Evolutionary conservation across 1,140 invertebrate genomes (phyloP).

Genomic region (Drosophila biarmipes): DNA sequence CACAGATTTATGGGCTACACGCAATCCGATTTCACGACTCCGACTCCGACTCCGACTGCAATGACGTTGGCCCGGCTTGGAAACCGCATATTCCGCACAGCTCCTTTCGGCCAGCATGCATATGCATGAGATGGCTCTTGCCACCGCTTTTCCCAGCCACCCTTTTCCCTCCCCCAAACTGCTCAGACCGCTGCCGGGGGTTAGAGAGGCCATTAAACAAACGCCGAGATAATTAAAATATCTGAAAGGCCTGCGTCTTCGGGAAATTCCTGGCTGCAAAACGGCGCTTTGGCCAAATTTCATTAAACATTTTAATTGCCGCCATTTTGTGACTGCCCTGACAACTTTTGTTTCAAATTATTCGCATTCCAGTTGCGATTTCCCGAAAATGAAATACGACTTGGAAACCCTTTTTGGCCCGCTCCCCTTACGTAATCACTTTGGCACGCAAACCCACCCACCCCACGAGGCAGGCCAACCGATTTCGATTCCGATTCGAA

Average conservation of each 20-base stretch:
- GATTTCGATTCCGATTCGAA: conserved; percentile 31
- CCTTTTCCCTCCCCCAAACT: background rate
- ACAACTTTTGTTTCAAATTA: conserved; percentile 65
- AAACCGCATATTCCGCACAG: conserved; percentile 48
- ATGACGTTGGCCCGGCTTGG: conserved; percentile 15
- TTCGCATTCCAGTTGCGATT: conserved; percentile 76
- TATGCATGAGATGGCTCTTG: conserved; percentile 45
- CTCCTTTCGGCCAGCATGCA: conserved; percentile 14
- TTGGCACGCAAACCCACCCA: conserved; percentile 60
- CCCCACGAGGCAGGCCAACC: conserved; percentile 10
- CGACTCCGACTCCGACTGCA: conserved; percentile 54
- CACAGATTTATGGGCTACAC: conserved; percentile 79
- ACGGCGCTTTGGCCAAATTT: conserved; percentile 61
- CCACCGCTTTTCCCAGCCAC: conserved; percentile 23
- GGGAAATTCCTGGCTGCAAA: conserved; percentile 43
- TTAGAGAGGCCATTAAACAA: conserved; percentile 69
- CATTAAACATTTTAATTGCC: conserved; percentile 83
- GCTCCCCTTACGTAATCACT: conserved; percentile 54
- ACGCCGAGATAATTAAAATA: conserved; percentile 80
- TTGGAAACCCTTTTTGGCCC: conserved; percentile 50
- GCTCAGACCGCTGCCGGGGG: conserved; percentile 16
- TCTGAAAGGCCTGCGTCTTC: conserved; percentile 43
- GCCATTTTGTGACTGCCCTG: conserved; percentile 54
- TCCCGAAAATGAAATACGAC: conserved; percentile 69
- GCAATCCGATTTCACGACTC: conserved; percentile 79